Percentiles rank a stretch among this genome's conserved stretches.
These are phyloP conservation scores for Littorina saxatilis DNA, from an alignment of 1,140 invertebrate genomes.

Conservation along the genomic window DNA sequence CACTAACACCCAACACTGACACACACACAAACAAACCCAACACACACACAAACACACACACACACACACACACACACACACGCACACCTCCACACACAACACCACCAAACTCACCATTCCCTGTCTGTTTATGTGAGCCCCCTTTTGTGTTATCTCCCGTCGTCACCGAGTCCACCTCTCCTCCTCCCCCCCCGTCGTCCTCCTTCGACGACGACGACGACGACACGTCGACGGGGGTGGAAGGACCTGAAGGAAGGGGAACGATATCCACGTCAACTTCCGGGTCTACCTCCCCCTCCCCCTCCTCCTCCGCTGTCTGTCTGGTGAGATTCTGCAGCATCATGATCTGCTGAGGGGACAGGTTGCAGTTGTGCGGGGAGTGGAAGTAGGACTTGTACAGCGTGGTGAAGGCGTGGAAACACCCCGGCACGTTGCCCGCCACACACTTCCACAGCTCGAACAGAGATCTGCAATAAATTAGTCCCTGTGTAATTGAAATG, in stretches of 20 bases:
- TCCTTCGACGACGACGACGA: background rate
- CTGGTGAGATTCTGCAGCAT: background rate
- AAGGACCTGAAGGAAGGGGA: background rate
- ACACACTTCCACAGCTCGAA: constrained; percentile 6
- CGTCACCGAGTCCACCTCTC: background rate
- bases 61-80: background rate
- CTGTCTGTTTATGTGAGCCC: background rate
- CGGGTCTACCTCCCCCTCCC: background rate
- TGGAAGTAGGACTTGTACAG: constrained; percentile 19
- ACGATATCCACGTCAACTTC: constrained; percentile 1
- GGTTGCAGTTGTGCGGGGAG: constrained; percentile 13
- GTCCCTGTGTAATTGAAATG: no score
- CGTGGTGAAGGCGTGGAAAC: background rate
- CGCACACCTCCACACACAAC: no score
- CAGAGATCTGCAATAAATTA: constrained; percentile 1
- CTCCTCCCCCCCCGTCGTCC: constrained; percentile 3
- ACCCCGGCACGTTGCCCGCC: background rate
- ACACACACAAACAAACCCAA: no score
- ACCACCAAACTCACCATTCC: background rate
- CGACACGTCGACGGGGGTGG: background rate
- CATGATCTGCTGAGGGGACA: background rate
- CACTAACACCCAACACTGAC: background rate
- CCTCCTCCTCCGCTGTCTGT: background rate
- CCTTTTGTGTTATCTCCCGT: background rate
- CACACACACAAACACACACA: background rate